Evolutionary conservation across 1,140 invertebrate genomes (phyloP).

Genomic region (Manduca sexta): DNA sequence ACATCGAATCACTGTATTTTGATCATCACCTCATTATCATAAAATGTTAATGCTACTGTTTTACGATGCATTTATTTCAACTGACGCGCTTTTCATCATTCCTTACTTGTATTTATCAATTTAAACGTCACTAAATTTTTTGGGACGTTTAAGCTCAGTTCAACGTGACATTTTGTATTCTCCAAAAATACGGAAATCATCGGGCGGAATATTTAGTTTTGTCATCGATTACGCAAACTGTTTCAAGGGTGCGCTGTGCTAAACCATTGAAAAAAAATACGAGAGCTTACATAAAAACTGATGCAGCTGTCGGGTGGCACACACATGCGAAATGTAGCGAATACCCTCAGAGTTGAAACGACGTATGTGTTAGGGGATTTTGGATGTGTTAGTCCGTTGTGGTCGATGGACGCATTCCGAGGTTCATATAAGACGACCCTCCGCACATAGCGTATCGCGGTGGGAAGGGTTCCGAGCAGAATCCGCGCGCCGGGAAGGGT

Average conservation of each 20-base stretch:
- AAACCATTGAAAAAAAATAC: conserved; percentile 68
- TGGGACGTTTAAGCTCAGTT: no score
- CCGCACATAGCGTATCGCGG: conserved; percentile 33
- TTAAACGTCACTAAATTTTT: no score
- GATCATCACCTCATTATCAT: background rate
- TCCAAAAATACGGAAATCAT: conserved; percentile 71
- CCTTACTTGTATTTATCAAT: no score
- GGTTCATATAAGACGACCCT: conserved; percentile 40
- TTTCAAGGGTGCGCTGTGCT: conserved; percentile 68
- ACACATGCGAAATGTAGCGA: conserved; percentile 70
- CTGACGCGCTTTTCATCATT: no score
- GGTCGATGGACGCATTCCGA: conserved; percentile 1
- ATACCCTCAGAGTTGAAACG: conserved; percentile 23
- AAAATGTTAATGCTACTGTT: background rate
- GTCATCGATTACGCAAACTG: conserved; percentile 73
- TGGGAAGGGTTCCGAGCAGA: conserved; percentile 59
- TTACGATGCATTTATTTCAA: no score
- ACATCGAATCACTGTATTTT: background rate
- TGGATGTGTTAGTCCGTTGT: conserved; percentile 22
- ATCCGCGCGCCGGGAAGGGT: conserved; percentile 59
- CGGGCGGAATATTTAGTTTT: conserved; percentile 73
- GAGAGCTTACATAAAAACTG: conserved; percentile 67
- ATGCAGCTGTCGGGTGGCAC: conserved; percentile 66
- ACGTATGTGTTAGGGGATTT: conserved; percentile 24
- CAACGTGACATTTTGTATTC: conserved; percentile 26